Conservation (phyloP, 2,113 vertebrate species). For the Rhombomys opimus region DNA sequence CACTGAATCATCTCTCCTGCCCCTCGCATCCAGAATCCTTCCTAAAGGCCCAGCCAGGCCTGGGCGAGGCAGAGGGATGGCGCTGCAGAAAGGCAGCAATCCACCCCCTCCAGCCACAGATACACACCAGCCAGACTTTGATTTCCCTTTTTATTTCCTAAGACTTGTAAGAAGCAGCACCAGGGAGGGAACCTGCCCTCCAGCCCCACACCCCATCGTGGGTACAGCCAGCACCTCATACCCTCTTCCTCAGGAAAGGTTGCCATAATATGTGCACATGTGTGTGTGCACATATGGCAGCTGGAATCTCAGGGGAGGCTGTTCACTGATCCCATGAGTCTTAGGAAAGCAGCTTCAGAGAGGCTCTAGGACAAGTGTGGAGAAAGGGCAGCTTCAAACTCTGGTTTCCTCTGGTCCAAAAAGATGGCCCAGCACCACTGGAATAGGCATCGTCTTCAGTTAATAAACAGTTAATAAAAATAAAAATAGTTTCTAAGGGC, state of each 20-base stretch:
- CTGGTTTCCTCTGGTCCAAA: neutral
- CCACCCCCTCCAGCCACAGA: neutral
- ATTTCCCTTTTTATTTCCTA: conserved; percentile 75
- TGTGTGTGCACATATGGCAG: neutral
- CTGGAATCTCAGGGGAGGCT: neutral
- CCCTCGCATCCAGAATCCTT: neutral
- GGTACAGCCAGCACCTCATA: neutral
- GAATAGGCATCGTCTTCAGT: neutral
- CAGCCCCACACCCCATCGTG: neutral
- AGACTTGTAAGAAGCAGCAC: conserved; percentile 56
- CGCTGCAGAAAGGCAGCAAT: neutral
- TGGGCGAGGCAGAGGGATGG: neutral
- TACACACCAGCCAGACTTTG: conserved; percentile 15
- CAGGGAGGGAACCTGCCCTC: conserved; percentile 65
- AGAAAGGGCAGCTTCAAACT: neutral
- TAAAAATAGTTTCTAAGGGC: neutral
- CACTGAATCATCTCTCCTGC: neutral
- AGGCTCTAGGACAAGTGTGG: neutral
- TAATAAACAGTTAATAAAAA: neutral
- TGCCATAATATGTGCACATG: no score
- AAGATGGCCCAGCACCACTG: neutral
- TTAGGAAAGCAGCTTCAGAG: neutral
- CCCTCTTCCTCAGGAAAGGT: neutral
- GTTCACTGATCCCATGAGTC: neutral
- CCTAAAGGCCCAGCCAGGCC: neutral